A percentile compares a stretch with the other conserved stretches of the same genome.
These are phyloP conservation scores for Bellardia bayeri DNA, from an alignment of 2,888 invertebrate species.

Conservation along the genomic window DNA sequence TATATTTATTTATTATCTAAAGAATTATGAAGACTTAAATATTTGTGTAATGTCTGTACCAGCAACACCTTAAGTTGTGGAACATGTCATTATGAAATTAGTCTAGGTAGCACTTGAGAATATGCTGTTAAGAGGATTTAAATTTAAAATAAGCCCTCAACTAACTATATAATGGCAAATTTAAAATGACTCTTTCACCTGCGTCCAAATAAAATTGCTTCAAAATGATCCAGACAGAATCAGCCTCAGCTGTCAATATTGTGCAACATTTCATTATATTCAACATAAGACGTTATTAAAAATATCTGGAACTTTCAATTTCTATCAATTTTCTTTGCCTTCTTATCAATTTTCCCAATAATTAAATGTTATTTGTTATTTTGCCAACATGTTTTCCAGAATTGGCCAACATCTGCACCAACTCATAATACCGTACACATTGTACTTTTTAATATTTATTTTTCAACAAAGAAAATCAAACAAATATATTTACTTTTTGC, in stretches of 20 bases:
- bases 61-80: background rate
- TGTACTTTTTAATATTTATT: background rate
- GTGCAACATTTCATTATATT: too few species aligned
- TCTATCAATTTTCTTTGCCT: too few species aligned
- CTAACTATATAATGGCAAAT: too few species aligned
- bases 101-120: background rate
- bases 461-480: background rate
- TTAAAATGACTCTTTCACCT: too few species aligned
- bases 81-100: background rate
- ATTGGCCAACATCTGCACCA: background rate
- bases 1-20: constrained; percentile 34
- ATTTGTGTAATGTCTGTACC: constrained; percentile 37
- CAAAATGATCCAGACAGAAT: too few species aligned
- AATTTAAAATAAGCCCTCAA: background rate
- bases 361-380: too few species aligned
- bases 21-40: constrained; percentile 43
- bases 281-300: too few species aligned
- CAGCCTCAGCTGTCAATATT: too few species aligned
- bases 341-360: too few species aligned
- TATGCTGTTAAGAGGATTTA: background rate
- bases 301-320: too few species aligned
- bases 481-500: constrained; percentile 17
- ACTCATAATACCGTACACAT: background rate
- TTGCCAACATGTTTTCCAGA: background rate
- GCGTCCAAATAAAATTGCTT: too few species aligned